phyloP scores from a whole-genome alignment of 2,888 invertebrate genomes.

The Geotrupes spiniger region DNA sequence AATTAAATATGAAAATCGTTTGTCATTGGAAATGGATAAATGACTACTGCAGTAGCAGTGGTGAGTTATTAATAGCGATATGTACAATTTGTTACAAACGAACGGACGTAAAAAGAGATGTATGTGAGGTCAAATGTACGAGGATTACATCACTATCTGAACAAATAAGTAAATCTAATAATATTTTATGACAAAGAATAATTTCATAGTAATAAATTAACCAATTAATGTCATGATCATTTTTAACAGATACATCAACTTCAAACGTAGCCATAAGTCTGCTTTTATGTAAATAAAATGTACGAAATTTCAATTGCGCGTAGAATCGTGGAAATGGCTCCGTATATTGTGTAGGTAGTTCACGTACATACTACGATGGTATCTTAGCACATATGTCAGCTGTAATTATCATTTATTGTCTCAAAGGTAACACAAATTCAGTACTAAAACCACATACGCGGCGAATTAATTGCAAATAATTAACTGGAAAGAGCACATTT shows the following conservation, averaged over 20 bases:
- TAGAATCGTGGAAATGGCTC: too few relatives aligned
- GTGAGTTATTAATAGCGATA: slow-evolving; percentile 6
- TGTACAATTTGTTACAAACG: slow-evolving; percentile 7
- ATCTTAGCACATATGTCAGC: slow-evolving; percentile 18
- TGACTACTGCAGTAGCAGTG: slow-evolving; percentile 3
- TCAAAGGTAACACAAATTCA: slow-evolving; percentile 19
- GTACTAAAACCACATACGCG: slow-evolving; percentile 19
- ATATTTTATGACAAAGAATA: too few relatives aligned
- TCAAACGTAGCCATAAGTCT: too few relatives aligned
- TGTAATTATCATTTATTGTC: slow-evolving; percentile 20
- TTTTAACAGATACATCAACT: too few relatives aligned
- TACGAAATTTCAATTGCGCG: too few relatives aligned
- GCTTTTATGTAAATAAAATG: too few relatives aligned
- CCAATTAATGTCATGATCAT: too few relatives aligned
- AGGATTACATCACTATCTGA: too few relatives aligned
- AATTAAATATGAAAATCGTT: not conserved
- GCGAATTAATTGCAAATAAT: slow-evolving; percentile 26
- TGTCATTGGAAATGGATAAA: not conserved
- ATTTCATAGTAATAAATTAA: too few relatives aligned
- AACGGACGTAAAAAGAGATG: not conserved
- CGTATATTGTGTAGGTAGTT: slow-evolving; percentile 9
- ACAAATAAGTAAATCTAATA: too few relatives aligned
- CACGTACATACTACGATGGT: slow-evolving; percentile 19
- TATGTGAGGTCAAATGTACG: too few relatives aligned
- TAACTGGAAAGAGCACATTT: slow-evolving; percentile 20